These are phyloP conservation scores for Morinoia aosen DNA, from an alignment of 2,888 invertebrate genomes.

Conservation along the genomic window DNA sequence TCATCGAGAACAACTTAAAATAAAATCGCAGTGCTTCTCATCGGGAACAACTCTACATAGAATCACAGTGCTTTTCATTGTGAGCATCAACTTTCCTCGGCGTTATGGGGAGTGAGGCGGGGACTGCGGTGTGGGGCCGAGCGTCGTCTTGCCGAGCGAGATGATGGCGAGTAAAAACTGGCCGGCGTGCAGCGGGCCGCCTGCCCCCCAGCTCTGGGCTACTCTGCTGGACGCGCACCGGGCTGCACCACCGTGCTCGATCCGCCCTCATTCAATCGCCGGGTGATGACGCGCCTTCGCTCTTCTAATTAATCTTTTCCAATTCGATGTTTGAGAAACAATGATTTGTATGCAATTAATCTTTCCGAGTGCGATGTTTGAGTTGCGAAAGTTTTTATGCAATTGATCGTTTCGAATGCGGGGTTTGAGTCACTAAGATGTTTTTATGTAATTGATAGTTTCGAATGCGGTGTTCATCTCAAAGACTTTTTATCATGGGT, in stretches of 20 bases:
- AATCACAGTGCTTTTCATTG: neutral
- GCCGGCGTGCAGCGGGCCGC: neutral
- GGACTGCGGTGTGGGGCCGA: neutral
- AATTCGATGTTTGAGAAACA: too few relatives aligned
- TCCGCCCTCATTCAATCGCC: neutral
- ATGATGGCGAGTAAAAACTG: neutral
- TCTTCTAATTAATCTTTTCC: too few relatives aligned
- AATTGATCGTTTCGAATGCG: too few relatives aligned
- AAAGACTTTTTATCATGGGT: too few relatives aligned
- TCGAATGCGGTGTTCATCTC: too few relatives aligned
- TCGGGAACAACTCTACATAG: neutral
- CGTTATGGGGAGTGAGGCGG: neutral
- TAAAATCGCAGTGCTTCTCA: neutral
- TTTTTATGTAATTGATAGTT: too few relatives aligned
- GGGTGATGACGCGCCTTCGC: neutral
- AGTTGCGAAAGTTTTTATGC: too few relatives aligned
- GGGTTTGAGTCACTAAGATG: too few relatives aligned
- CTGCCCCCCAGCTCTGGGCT: slow-evolving; percentile 37
- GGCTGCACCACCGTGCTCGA: neutral
- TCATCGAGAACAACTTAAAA: neutral
- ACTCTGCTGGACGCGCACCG: neutral
- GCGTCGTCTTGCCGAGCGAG: neutral
- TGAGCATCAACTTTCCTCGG: too few relatives aligned
- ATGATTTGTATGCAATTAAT: too few relatives aligned
- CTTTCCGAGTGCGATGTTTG: too few relatives aligned